These are phyloP conservation scores for Scatophagus argus DNA, from an alignment of 2,113 vertebrate species.

Conservation along the genomic window DNA sequence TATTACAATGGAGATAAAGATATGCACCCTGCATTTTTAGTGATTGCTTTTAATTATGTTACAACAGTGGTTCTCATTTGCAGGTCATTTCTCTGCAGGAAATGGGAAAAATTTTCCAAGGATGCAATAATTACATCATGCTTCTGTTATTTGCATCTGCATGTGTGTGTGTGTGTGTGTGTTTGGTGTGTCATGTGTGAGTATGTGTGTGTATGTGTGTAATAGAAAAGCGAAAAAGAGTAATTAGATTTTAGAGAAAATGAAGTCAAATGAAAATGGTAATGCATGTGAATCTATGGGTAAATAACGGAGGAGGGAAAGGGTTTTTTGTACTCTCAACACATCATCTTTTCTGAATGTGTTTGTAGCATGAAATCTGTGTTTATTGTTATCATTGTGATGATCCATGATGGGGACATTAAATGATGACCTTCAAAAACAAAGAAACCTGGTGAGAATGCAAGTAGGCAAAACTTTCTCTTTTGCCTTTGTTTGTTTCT, in stretches of 20 bases:
- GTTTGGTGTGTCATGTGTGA: slow-evolving; percentile 5
- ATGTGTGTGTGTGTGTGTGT: slow-evolving; percentile 20
- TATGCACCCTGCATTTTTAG: slow-evolving; percentile 27
- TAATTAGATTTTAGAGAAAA: slow-evolving; percentile 65
- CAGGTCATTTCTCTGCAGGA: slow-evolving; percentile 69
- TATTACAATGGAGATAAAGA: slow-evolving; percentile 11
- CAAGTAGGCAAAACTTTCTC: slow-evolving; percentile 13
- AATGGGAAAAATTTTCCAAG: slow-evolving; percentile 60
- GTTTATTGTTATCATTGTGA: slow-evolving; percentile 34
- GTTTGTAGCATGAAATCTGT: slow-evolving; percentile 10
- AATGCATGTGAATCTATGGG: slow-evolving; percentile 45
- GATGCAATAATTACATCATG: slow-evolving; percentile 78
- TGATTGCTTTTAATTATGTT: slow-evolving; percentile 54
- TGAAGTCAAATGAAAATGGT: slow-evolving; percentile 58
- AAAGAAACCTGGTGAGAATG: slow-evolving; percentile 40
- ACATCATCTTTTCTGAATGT: slow-evolving; percentile 13
- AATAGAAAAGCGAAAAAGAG: slow-evolving; percentile 29
- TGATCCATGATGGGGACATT: slow-evolving; percentile 12
- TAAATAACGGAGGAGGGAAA: slow-evolving; percentile 28
- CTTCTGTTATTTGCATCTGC: slow-evolving; percentile 64
- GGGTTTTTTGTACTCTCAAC: background rate
- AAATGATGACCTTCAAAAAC: slow-evolving; percentile 46
- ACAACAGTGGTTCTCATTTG: slow-evolving; percentile 45
- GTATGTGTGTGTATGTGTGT: background rate
- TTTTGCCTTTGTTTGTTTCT: slow-evolving; percentile 16